Base-by-base conservation (phyloP, 2,888 invertebrate species). In the Spisula subtruncata region DNA sequence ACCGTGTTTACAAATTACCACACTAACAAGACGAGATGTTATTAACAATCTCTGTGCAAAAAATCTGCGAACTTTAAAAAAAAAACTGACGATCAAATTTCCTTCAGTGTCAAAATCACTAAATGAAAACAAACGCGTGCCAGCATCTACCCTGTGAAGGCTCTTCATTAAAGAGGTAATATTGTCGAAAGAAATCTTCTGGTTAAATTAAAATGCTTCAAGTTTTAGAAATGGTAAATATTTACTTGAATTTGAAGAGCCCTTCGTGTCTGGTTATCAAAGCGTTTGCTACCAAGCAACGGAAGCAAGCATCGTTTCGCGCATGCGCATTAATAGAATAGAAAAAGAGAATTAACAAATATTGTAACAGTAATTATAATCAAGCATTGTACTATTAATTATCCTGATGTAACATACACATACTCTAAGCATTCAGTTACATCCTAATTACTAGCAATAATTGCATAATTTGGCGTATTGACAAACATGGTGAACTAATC, bases 11-110 rank as follows among this genome's bases (percentile, higher is more conserved):
- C 85, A 85, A 75, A 85, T 85, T 85, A n/a, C 85, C 14, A 0
- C 54, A 75, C 35, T 79, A 85, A 85, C 85, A 51, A 85, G 85
- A 85, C 32, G 18, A 16, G 75, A 85, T 85, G 32, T 75, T 79
- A 16, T 46, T 5, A 46, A 71, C 66, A 66, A 46, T 71, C 46
- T 35, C 6, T 51, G 46, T 41, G 85, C 54, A 79, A 85, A 56
- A 85, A 51, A 10, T 71, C 79, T 10, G 16, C 1, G 71, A 85
- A 79, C 75, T 85, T 75, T 29, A 32, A 46, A 20, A 79, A 85
- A 75, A 79, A 79, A 14, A 25, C 48, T 41, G 18, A 35, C 29
- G 18, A n/a, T 79, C 48, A 51, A 16, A 54, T 85, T 85, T 48
- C 79, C 32, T 54, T n/a, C 2, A 32, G 75, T 85, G 85, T 79